Percentiles rank a stretch among this genome's conserved stretches.
Conservation (phyloP, 2,797 vertebrate species). For the Cheirogaleus major region DNA sequence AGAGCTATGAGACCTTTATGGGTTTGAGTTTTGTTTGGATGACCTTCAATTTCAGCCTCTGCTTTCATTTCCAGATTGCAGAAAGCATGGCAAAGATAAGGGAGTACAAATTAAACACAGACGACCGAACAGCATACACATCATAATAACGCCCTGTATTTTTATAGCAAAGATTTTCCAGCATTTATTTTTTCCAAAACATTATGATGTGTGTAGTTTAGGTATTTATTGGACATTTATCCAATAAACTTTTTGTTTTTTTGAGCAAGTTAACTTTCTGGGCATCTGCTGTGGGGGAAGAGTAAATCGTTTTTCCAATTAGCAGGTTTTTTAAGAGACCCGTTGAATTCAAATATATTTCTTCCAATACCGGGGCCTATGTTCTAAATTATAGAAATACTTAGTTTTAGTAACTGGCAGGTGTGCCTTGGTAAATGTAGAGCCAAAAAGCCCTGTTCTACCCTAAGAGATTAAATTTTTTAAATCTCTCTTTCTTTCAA, state of each 20-base stretch:
- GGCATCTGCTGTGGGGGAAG: neutral
- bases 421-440: neutral
- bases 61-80: slow-evolving; percentile 31
- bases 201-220: neutral
- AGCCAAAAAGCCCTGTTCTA: neutral
- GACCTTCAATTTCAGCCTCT: neutral
- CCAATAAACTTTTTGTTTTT: neutral
- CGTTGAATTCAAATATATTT: neutral
- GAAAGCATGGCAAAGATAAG: neutral
- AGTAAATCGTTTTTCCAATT: neutral
- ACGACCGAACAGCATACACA: neutral
- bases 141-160: neutral
- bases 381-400: neutral
- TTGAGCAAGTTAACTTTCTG: slow-evolving; percentile 30
- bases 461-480: neutral
- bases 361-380: neutral
- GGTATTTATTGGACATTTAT: slow-evolving; percentile 14
- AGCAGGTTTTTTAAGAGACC: neutral
- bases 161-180: slow-evolving; percentile 32
- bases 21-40: slow-evolving; percentile 33
- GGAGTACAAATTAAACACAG: slow-evolving; percentile 31
- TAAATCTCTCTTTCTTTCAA: neutral
- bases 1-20: slow-evolving; percentile 6
- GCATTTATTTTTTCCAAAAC: slow-evolving; percentile 52
- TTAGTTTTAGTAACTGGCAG: slow-evolving; percentile 10